phyloP scores from a whole-genome alignment of 2,113 vertebrate species.

The Oryzias woworae region DNA sequence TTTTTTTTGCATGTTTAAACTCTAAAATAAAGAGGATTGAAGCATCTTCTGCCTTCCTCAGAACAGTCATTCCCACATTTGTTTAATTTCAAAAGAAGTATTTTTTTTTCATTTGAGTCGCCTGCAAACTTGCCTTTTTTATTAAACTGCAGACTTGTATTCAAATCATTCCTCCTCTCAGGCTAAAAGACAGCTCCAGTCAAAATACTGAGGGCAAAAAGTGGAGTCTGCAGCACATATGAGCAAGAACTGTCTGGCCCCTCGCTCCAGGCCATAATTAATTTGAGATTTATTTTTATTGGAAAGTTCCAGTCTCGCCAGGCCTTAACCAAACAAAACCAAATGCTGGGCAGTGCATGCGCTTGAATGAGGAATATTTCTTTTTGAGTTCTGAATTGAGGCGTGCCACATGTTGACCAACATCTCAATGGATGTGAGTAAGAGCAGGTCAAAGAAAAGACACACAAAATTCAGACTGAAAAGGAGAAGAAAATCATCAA shows the following conservation, averaged over 20 bases:
- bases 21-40: too few species aligned
- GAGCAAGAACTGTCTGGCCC: slow-evolving; percentile 91
- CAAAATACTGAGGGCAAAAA: slow-evolving; percentile 78
- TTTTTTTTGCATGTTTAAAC: too few species aligned
- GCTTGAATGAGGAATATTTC: slow-evolving; percentile 91
- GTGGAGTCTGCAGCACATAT: slow-evolving; percentile 84
- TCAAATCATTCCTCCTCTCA: slow-evolving; percentile 59
- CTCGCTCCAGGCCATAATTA: slow-evolving; percentile 97
- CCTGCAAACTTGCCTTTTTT: slow-evolving; percentile 38
- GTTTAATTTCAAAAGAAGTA: neutral
- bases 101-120: slow-evolving; percentile 19
- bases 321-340: slow-evolving; percentile 99
- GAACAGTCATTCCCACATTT: neutral
- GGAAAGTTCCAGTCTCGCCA: slow-evolving; percentile 94
- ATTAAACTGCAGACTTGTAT: slow-evolving; percentile 55
- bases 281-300: slow-evolving; percentile 99
- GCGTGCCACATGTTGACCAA: slow-evolving; percentile 87
- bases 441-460: slow-evolving; percentile 24
- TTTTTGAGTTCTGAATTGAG: slow-evolving; percentile 83
- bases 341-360: slow-evolving; percentile 87
- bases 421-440: slow-evolving; percentile 38
- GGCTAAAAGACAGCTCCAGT: slow-evolving; percentile 61
- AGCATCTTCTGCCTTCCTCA: neutral
- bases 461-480: slow-evolving; percentile 10
- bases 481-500: neutral